phyloP scores from a whole-genome alignment of 1,140 invertebrate species.

The Ladona fulva region DNA sequence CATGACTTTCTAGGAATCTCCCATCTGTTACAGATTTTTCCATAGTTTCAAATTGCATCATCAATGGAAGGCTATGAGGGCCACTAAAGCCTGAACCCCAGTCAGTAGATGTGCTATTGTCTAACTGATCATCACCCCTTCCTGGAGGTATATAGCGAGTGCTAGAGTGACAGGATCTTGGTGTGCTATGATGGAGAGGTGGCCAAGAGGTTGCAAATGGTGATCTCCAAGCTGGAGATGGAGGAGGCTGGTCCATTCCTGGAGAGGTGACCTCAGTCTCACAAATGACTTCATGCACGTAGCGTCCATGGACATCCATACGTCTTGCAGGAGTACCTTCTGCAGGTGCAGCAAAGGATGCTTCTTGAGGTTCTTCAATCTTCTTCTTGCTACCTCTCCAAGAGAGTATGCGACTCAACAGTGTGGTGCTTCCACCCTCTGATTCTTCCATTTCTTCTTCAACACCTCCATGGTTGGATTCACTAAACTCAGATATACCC shows the following conservation, averaged over 20 bases:
- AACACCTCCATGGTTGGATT: constrained; percentile 32
- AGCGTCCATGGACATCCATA: constrained; percentile 41
- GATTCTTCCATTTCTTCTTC: not conserved
- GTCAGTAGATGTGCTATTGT: not conserved
- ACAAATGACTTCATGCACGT: constrained; percentile 34
- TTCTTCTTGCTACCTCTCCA: constrained; percentile 55
- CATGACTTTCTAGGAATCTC: too few relatives aligned
- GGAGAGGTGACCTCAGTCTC: not conserved
- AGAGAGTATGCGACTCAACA: constrained; percentile 52
- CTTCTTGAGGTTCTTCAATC: constrained; percentile 37
- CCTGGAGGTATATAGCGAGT: not conserved
- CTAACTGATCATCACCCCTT: not conserved
- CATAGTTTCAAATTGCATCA: not conserved
- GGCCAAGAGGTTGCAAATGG: not conserved
- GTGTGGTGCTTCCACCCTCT: not conserved
- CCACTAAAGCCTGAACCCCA: not conserved
- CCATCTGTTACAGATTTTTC: not conserved
- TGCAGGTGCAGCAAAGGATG: constrained; percentile 35
- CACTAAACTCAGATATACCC: too few relatives aligned
- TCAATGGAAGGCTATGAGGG: not conserved
- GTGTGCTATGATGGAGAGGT: not conserved
- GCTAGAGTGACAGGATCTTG: constrained; percentile 13
- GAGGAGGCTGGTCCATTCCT: not conserved
- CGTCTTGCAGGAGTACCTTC: constrained; percentile 37
- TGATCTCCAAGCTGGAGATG: not conserved